Conservation (phyloP, 2,797 vertebrate genomes). For the Tragelaphus oryx region DNA sequence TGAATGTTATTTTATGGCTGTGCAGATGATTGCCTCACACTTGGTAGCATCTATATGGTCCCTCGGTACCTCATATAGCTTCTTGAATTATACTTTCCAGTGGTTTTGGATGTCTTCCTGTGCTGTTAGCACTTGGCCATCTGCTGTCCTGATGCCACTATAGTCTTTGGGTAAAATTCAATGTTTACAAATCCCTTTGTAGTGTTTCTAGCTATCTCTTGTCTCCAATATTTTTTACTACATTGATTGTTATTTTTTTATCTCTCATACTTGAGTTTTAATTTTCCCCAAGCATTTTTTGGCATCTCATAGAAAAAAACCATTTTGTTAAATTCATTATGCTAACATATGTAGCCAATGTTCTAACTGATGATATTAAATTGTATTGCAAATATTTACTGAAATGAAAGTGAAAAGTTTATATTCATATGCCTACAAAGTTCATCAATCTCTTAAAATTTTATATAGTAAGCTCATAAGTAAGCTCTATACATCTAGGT, state of each 20-base stretch:
- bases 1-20: slow-evolving; percentile 76
- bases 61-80: slow-evolving; percentile 65
- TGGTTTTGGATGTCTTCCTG: slow-evolving; percentile 69
- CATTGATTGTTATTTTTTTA: background rate
- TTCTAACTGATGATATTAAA: background rate
- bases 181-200: slow-evolving; percentile 3
- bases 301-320: background rate
- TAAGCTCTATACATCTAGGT: background rate
- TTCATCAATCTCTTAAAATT: background rate
- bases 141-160: slow-evolving; percentile 71
- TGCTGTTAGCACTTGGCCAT: slow-evolving; percentile 74
- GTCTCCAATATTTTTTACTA: slow-evolving; percentile 43
- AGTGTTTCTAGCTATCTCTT: background rate
- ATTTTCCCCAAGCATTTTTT: background rate
- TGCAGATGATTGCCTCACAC: slow-evolving; percentile 69
- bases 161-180: slow-evolving; percentile 39
- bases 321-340: background rate
- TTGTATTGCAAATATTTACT: background rate
- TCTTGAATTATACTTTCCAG: slow-evolving; percentile 71
- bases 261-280: background rate
- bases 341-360: background rate
- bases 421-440: background rate
- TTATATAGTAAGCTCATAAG: background rate
- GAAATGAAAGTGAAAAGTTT: background rate
- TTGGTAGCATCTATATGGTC: slow-evolving; percentile 53